Percentiles rank a stretch among this genome's conserved stretches.
Evolutionary conservation across 1,140 invertebrate genomes (phyloP).

Genomic region (Drosophila pectinifera): DNA sequence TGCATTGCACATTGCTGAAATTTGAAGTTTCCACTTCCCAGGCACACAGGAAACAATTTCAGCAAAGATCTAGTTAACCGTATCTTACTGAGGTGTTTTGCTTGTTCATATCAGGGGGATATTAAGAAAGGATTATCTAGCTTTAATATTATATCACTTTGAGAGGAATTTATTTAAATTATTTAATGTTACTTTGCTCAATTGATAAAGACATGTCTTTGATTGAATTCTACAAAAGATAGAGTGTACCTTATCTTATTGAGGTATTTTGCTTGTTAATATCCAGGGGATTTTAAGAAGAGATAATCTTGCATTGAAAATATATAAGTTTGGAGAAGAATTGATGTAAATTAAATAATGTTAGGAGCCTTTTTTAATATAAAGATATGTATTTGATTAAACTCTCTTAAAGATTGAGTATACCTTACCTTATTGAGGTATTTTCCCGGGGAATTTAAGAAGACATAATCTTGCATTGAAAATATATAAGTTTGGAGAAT

Average conservation of each 20-base stretch:
- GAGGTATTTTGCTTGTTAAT: too few species aligned
- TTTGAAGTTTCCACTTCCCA: conserved; percentile 8
- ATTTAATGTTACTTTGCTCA: neutral
- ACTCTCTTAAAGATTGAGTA: too few species aligned
- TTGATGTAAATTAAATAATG: neutral
- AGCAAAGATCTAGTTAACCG: neutral
- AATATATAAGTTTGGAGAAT: neutral
- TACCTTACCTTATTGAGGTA: conserved; percentile 3
- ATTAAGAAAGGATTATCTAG: neutral
- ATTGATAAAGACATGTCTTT: too few species aligned
- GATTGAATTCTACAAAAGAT: too few species aligned
- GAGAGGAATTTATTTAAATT: neutral
- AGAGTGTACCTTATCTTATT: conserved; percentile 3
- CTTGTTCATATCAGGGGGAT: neutral
- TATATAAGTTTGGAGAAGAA: neutral
- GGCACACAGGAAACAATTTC: neutral
- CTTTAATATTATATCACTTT: neutral
- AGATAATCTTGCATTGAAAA: neutral
- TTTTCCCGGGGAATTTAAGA: too few species aligned
- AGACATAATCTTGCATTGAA: neutral
- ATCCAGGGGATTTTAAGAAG: too few species aligned
- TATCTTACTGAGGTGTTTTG: too few species aligned
- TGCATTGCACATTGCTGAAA: conserved; percentile 16
- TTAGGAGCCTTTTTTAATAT: conserved; percentile 1
- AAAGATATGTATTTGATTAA: too few species aligned